Base-by-base conservation (phyloP, 2,113 vertebrate species). In the Perca flavescens region DNA sequence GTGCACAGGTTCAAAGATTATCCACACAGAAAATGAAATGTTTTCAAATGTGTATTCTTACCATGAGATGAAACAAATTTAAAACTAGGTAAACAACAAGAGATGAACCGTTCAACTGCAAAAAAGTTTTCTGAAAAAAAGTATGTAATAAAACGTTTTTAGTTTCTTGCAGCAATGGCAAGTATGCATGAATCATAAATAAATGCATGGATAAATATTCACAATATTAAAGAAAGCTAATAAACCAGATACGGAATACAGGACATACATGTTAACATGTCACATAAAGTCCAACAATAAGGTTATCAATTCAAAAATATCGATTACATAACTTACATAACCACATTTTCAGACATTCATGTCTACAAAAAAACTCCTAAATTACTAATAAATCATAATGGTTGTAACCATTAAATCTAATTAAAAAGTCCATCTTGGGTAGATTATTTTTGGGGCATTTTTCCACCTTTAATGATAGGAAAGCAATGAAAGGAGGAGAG, bases 1-100 rank as follows among this genome's bases (percentile, higher is more conserved):
- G 8, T 76, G 79, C 79, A 82, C 86, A 76, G 79, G 88, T 89
- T 87, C 49, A 91, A 69, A 89, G 85, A 80, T 76, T 79, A 83
- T 86, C 84, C 81, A 82, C 74, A 75, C 69, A 86, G 88, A 89
- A 89, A 88, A 91, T 91, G 74, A 36, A 80, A 91, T 70, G 34
- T 69, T 85, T 79, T 76, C 43, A 49, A 74, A 69, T 56, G 36
- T 47, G 31, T 31, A 50, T 46, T 83, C 36, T 66, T 60, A 81
- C 61, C 72, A 66, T 22, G 49, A 71, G 46, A 68, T 67, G 52
- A 86, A 83, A 80, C 36, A 9, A 47, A 87, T 16, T 2, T 60
- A 70, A 50, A 47, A 17, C 60, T 46, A 21, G 1, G 13, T 49
- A 57, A 82, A 79, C 52, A 81, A 58, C 65, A 54, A 64, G 56